phyloP scores from a whole-genome alignment of 2,797 vertebrate species.

The Urophycis tenuis region DNA sequence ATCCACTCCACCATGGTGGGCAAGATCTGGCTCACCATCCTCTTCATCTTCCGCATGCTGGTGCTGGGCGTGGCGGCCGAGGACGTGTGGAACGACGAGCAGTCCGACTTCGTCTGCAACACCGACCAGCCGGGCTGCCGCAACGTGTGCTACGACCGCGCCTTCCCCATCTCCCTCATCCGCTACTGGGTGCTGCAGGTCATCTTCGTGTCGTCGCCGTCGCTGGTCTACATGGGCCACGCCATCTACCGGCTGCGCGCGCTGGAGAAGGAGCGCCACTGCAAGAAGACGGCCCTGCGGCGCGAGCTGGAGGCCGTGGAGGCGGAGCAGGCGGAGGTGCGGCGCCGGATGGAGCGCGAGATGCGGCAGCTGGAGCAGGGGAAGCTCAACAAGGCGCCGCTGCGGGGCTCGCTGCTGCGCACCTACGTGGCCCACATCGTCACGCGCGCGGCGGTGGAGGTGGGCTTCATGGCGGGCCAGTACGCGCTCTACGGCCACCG shows the following conservation, averaged over 20 bases:
- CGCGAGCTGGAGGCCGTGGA: slow-evolving; percentile 74
- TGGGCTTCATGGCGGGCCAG: slow-evolving; percentile 81
- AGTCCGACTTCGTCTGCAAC: slow-evolving; percentile 85
- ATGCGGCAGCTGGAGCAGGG: slow-evolving; percentile 79
- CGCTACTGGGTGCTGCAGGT: slow-evolving; percentile 89
- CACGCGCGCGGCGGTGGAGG: slow-evolving; percentile 76
- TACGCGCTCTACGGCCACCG: slow-evolving; percentile 79
- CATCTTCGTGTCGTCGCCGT: slow-evolving; percentile 85
- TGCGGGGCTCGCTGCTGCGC: slow-evolving; percentile 76
- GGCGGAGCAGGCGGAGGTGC: slow-evolving; percentile 64
- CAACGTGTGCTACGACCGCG: slow-evolving; percentile 83
- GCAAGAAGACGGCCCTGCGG: slow-evolving; percentile 76
- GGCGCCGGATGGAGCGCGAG: slow-evolving; percentile 74
- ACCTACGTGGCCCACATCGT: slow-evolving; percentile 82
- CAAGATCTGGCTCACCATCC: slow-evolving; percentile 89
- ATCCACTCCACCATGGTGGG: slow-evolving; percentile 88
- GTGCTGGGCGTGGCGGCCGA: slow-evolving; percentile 83
- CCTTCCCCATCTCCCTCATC: slow-evolving; percentile 88
- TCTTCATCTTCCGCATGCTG: slow-evolving; percentile 88
- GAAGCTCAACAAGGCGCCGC: slow-evolving; percentile 80
- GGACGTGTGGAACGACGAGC: slow-evolving; percentile 88
- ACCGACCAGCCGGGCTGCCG: slow-evolving; percentile 85
- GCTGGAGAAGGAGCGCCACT: slow-evolving; percentile 84
- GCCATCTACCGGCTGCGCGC: slow-evolving; percentile 79
- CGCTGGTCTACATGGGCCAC: slow-evolving; percentile 87